Conservation (phyloP, 2,888 invertebrate species). For the Oasisia sp. region DNA sequence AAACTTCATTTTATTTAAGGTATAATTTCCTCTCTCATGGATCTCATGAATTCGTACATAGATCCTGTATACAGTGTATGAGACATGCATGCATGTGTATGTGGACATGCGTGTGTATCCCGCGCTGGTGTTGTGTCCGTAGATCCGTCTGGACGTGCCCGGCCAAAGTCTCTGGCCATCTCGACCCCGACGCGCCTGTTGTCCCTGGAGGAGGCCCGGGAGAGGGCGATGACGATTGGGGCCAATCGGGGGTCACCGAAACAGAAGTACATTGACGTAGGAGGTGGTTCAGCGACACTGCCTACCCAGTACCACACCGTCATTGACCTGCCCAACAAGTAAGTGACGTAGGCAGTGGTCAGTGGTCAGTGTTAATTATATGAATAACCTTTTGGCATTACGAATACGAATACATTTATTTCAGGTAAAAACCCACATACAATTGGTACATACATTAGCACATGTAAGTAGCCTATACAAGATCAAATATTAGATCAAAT, state of each 20-base stretch:
- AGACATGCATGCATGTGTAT: neutral
- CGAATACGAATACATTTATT: too few relatives aligned
- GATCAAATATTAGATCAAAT: too few relatives aligned
- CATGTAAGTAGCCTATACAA: too few relatives aligned
- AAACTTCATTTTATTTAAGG: too few relatives aligned
- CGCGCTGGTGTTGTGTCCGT: neutral
- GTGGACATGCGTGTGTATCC: too few relatives aligned
- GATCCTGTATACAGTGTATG: too few relatives aligned
- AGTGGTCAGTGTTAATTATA: neutral
- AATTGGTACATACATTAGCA: too few relatives aligned
- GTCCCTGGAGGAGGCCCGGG: slow-evolving; percentile 87
- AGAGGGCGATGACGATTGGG: slow-evolving; percentile 70
- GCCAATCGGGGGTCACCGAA: slow-evolving; percentile 29
- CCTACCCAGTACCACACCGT: slow-evolving; percentile 90
- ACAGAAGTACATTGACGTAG: slow-evolving; percentile 63
- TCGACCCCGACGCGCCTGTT: slow-evolving; percentile 90
- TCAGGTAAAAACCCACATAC: too few relatives aligned
- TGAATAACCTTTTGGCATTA: too few relatives aligned
- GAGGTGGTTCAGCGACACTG: slow-evolving; percentile 80
- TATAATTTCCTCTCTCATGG: too few relatives aligned
- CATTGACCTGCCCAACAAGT: slow-evolving; percentile 79
- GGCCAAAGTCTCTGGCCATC: slow-evolving; percentile 91
- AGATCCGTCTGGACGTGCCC: slow-evolving; percentile 47
- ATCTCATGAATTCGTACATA: too few relatives aligned
- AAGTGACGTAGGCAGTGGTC: slow-evolving; percentile 20